Evolutionary conservation across 2,888 invertebrate genomes (phyloP).

Genomic region (Drosophila ustulata): DNA sequence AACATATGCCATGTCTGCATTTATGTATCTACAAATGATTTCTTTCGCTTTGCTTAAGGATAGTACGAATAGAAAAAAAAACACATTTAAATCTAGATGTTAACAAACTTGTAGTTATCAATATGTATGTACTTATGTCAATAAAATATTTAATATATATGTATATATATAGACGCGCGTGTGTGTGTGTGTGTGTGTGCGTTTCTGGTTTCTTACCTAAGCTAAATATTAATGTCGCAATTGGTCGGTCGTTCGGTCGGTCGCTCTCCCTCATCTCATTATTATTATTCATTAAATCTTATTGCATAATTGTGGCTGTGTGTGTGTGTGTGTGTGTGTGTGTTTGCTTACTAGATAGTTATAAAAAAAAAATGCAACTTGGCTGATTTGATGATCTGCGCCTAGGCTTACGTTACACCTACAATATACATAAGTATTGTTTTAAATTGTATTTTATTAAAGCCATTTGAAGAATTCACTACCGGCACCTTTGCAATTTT

Average conservation of each 20-base stretch:
- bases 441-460: constrained; percentile 73
- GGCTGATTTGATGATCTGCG: constrained; percentile 24
- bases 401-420: constrained; percentile 35
- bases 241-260: constrained; percentile 83
- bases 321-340: constrained; percentile 1
- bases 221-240: constrained; percentile 45
- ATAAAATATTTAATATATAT: constrained; percentile 10
- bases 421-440: constrained; percentile 13
- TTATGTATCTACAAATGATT: constrained; percentile 52
- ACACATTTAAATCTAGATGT: constrained; percentile 33
- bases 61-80: constrained; percentile 32
- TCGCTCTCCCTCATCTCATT: constrained; percentile 54
- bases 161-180: not conserved
- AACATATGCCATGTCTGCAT: constrained; percentile 52
- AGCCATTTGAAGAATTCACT: constrained; percentile 82
- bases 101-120: constrained; percentile 45
- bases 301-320: constrained; percentile 2
- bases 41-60: constrained; percentile 35
- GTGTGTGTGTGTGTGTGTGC: constrained; percentile 3
- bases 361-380: constrained; percentile 47
- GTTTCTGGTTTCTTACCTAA: constrained; percentile 18
- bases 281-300: constrained; percentile 16
- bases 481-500: constrained; percentile 71
- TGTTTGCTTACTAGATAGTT: constrained; percentile 21
- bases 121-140: constrained; percentile 3